Base-by-base conservation (phyloP, 2,797 vertebrate species). In the Moxostoma hubbsi region DNA sequence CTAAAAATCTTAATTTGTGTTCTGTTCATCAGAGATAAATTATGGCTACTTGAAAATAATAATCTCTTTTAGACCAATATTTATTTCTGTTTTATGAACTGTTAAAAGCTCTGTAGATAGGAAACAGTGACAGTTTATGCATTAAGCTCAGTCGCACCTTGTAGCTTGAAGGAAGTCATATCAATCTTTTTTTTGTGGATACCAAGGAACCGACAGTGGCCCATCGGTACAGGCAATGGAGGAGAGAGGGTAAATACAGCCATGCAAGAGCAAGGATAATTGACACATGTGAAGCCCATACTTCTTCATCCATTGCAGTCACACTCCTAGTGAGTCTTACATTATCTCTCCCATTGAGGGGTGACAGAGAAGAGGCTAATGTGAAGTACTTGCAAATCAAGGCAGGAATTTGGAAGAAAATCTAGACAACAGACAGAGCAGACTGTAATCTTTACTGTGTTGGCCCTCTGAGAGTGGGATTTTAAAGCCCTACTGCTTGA, bases 171-270 rank as follows among this genome's bases (percentile, higher is more conserved):
- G 76, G 2, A 45, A 13, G 24, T 54, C 57, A 62, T 71, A 72
- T 51, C 43, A 18, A 24, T 47, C 64, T 12, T 36, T 54, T 36
- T 73, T 24, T 45, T 78, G 71, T 50, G 49, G 43, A 53, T 77
- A 72, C 55, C 71, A 74, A 73, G 73, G 62, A 73, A 78, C 50
- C 63, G n/a, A 71, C 11, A 64, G 50, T 11, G 4, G 63, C n/a
- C 18, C 46, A 18, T 45, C 43, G 16, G 62, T 68, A 66, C 55
- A 81, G 45, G 13, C 61, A 69, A 62, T 50, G 15, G 76, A 70
- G 58, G 59, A 70, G 54, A 16, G 61, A 61, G n/a, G 73, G 55
- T 75, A 78, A 81, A 84, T 78, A 82, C 65, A 84, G 80, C 69
- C 67, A 46, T 53, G 58, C 65, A 66, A 80, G 54, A 69, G 70